Percentiles rank a stretch among this genome's conserved stretches.
These are phyloP conservation scores for Oryctes rhinoceros DNA, from an alignment of 1,140 invertebrate species.

Conservation along the genomic window DNA sequence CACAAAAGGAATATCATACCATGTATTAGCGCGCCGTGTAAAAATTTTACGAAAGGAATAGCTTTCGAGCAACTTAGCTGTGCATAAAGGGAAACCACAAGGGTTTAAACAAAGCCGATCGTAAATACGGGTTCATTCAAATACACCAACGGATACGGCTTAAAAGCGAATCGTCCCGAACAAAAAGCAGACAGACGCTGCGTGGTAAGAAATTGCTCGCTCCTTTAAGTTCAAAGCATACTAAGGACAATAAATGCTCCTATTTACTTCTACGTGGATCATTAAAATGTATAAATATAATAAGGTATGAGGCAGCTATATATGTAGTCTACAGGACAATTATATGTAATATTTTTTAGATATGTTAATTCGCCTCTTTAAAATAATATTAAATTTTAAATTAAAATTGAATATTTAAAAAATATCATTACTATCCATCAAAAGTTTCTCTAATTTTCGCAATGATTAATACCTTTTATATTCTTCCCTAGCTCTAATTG, in stretches of 20 bases:
- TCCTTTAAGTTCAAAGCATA: constrained; percentile 14
- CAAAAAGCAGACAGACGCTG: not conserved
- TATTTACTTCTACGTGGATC: not conserved
- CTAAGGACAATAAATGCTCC: not conserved
- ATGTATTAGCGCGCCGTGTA: not conserved
- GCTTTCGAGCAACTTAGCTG: not conserved
- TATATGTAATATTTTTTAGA: too few relatives aligned
- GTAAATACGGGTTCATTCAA: constrained; percentile 22
- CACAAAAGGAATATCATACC: not conserved
- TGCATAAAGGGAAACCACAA: constrained; percentile 17
- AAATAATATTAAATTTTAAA: too few relatives aligned
- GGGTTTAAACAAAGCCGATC: constrained; percentile 24
- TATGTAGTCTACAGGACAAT: not conserved
- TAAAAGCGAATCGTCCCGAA: constrained; percentile 10
- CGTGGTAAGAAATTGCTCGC: not conserved
- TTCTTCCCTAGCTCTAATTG: too few relatives aligned
- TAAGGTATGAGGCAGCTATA: not conserved
- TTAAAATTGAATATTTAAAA: too few relatives aligned
- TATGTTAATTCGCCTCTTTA: too few relatives aligned
- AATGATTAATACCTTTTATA: too few relatives aligned
- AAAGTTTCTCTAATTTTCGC: too few relatives aligned
- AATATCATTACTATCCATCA: too few relatives aligned
- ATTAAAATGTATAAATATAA: constrained; percentile 2
- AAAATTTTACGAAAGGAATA: not conserved
- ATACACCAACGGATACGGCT: not conserved